A percentile compares a stretch with the other conserved stretches of the same genome.
Conservation (phyloP, 2,113 vertebrate genomes). For the Brachirus orientalis region DNA sequence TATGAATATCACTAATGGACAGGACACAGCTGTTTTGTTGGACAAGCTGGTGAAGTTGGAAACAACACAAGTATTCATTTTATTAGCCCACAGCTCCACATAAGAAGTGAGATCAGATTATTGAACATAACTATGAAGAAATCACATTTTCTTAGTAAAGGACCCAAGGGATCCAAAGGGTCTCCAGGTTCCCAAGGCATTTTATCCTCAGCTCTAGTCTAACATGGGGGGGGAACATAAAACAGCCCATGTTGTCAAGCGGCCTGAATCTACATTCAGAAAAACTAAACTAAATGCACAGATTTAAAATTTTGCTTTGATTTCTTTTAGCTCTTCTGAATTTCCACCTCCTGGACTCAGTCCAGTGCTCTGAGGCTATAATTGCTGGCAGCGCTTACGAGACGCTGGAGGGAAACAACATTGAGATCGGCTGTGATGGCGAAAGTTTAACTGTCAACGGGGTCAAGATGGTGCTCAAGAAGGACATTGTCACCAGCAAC, state of each 20-base stretch:
- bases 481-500: slow-evolving; percentile 95
- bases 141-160: slow-evolving; percentile 22
- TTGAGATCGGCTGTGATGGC: slow-evolving; percentile 95
- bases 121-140: slow-evolving; percentile 38
- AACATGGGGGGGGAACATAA: slow-evolving; percentile 12
- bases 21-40: slow-evolving; percentile 60
- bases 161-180: slow-evolving; percentile 68
- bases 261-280: not conserved
- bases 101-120: slow-evolving; percentile 44
- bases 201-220: slow-evolving; percentile 26
- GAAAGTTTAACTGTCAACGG: slow-evolving; percentile 95
- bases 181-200: slow-evolving; percentile 31
- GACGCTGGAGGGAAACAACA: slow-evolving; percentile 90
- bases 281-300: too few species aligned
- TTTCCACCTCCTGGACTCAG: slow-evolving; percentile 90
- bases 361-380: slow-evolving; percentile 96
- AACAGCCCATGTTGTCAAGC: not conserved
- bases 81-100: slow-evolving; percentile 40
- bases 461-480: slow-evolving; percentile 92
- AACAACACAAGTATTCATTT: slow-evolving; percentile 23
- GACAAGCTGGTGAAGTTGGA: slow-evolving; percentile 40
- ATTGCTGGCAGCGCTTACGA: slow-evolving; percentile 88
- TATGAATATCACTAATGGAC: slow-evolving; percentile 16
- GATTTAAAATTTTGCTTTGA: not conserved
- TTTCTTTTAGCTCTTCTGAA: slow-evolving; percentile 87